Evolutionary conservation across 2,797 vertebrate species (phyloP).

Genomic region (Falco columbarius): DNA sequence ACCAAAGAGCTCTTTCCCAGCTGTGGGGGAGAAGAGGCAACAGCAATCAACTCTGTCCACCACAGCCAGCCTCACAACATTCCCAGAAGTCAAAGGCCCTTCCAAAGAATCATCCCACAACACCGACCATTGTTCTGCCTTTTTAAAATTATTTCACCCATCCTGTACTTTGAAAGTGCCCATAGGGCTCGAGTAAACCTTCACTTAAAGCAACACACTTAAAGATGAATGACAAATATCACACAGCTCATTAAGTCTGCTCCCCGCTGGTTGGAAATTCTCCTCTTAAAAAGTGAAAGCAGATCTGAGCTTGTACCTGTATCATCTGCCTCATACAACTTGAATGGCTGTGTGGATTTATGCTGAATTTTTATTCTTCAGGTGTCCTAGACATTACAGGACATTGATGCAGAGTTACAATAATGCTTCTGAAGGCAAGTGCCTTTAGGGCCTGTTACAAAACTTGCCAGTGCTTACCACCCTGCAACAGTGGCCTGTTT

Average conservation of each 20-base stretch:
- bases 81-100: not conserved
- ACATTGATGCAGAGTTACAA: not conserved
- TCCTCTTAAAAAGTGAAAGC: not conserved
- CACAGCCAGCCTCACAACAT: not conserved
- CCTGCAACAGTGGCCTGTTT: not conserved
- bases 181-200: not conserved
- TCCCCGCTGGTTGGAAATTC: not conserved
- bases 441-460: not conserved
- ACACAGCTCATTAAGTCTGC: not conserved
- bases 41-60: not conserved
- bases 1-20: constrained; percentile 96
- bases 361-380: not conserved
- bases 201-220: not conserved
- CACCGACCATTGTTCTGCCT: not conserved
- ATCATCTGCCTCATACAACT: not conserved
- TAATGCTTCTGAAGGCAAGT: not conserved
- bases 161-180: not conserved
- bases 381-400: not conserved
- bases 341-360: not conserved
- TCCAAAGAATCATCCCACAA: not conserved
- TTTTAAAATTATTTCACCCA: not conserved
- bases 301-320: not conserved
- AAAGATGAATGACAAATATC: not conserved
- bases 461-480: not conserved
- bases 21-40: constrained; percentile 15